These are phyloP conservation scores for Tribolium madens DNA, from an alignment of 1,140 invertebrate genomes.

Conservation along the genomic window DNA sequence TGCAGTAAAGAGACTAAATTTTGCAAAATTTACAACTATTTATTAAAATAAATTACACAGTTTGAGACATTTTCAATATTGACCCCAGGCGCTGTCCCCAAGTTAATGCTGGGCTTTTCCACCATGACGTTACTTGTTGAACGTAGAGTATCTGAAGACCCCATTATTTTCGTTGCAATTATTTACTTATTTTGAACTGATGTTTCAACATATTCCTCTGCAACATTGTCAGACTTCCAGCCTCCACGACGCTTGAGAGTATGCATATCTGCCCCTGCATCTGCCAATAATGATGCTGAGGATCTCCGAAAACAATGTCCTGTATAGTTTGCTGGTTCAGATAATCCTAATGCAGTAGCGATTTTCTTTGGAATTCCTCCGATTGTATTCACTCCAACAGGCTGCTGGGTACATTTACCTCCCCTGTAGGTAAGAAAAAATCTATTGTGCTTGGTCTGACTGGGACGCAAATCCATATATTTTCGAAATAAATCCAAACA, in stretches of 20 bases:
- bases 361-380: conserved; percentile 22
- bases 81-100: no score
- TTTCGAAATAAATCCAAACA: conserved; percentile 9
- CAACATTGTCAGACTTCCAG: background rate
- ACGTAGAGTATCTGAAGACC: no score
- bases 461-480: conserved; percentile 38
- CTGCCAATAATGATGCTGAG: background rate
- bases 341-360: conserved; percentile 28
- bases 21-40: no score
- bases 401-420: conserved; percentile 32
- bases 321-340: conserved; percentile 26
- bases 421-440: conserved; percentile 36
- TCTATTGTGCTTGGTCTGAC: background rate
- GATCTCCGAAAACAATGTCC: conserved; percentile 21
- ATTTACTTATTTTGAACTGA: conserved; percentile 10
- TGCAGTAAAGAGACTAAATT: no score
- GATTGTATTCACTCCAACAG: conserved; percentile 49
- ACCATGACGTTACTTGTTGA: no score
- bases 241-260: conserved; percentile 4
- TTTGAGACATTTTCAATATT: no score
- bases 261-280: conserved; percentile 6
- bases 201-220: conserved; percentile 3
- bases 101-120: no score
- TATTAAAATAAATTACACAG: no score
- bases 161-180: background rate